Base-by-base conservation (phyloP, 1,140 invertebrate genomes). In the Megalopta genalis region DNA sequence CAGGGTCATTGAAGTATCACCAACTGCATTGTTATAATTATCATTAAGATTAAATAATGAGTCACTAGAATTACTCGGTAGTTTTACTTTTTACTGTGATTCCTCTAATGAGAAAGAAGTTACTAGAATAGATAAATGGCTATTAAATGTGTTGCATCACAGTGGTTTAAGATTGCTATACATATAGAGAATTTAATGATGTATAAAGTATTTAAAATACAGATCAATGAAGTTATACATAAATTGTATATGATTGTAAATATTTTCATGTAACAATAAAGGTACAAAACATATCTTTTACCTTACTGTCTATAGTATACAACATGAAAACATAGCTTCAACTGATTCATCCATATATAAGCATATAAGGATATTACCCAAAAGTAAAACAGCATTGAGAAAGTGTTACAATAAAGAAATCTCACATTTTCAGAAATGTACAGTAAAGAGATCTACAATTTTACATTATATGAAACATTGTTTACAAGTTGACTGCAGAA, bases 151-250 rank as follows among this genome's bases (percentile, higher is more conserved):
- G 27, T 62, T 65, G 27, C 23, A 65, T 14, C 27, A 72, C 73
- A 12, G 57, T 62, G 52, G 39, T 62, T 62, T 42, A 75, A 27
- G 18, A 75, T 0, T 16, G 65, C 7, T 37, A 37, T 62, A 16
- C 6, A 66, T n/a, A 12, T 52, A 63, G 42, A 71, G n/a, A n/a
- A 63, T 16, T n/a, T n/a, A 57, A n/a, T 14, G 25, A 14, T 21
- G 12, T 70, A 39, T 16, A 54, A 6, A 59, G 57, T 21, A 57
- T 80, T 21, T 21, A 9, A 52, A 37, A 60, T 3, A 71, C 39
- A 60, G 37, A n/a, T 68, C 62, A 60, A 62, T 42, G 70, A 67
- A 69, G 74, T 49, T 9, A 66, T 27, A 14, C 0, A 37, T 49
- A 27, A 52, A 0, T 59, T 23, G 12, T 21, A 46, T 0, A 57